Percentiles rank a stretch among this genome's conserved stretches.
Conservation (phyloP, 37 sponge, comb jelly and placozoan species). For the Crambe crambe region DNA sequence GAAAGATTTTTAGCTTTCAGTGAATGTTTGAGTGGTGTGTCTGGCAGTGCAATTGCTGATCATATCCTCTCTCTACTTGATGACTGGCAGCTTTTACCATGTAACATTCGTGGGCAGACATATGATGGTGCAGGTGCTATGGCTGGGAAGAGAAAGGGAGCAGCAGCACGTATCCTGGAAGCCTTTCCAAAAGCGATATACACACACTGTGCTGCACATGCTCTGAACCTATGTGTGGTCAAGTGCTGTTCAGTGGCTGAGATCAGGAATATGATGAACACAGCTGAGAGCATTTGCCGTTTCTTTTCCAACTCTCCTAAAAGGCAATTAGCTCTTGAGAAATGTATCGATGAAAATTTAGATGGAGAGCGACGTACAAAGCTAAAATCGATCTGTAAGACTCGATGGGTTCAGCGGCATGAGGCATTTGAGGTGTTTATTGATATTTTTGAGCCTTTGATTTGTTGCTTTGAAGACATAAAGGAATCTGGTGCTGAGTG, state of each 20-base stretch:
- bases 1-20: conserved; percentile 32
- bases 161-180: conserved; percentile 31
- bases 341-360: too few relatives aligned
- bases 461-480: too few relatives aligned
- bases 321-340: too few relatives aligned
- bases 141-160: conserved; percentile 40
- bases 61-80: conserved; percentile 11
- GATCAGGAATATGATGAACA: conserved; percentile 43
- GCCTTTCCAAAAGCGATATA: conserved; percentile 38
- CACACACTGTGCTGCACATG: conserved; percentile 34
- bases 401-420: too few relatives aligned
- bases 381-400: too few relatives aligned
- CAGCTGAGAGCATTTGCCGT: conserved; percentile 19
- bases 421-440: too few relatives aligned
- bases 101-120: conserved; percentile 24
- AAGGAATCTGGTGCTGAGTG: too few relatives aligned
- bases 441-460: too few relatives aligned
- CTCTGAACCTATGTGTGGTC: conserved; percentile 51
- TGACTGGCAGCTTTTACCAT: conserved; percentile 27
- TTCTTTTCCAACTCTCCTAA: conserved; percentile 43
- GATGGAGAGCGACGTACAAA: too few relatives aligned
- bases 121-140: conserved; percentile 68
- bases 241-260: conserved; percentile 40
- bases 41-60: conserved; percentile 57
- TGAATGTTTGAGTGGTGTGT: conserved; percentile 43